Evolutionary conservation across 2,113 vertebrate species (phyloP).

Genomic region (Polyodon spathula): DNA sequence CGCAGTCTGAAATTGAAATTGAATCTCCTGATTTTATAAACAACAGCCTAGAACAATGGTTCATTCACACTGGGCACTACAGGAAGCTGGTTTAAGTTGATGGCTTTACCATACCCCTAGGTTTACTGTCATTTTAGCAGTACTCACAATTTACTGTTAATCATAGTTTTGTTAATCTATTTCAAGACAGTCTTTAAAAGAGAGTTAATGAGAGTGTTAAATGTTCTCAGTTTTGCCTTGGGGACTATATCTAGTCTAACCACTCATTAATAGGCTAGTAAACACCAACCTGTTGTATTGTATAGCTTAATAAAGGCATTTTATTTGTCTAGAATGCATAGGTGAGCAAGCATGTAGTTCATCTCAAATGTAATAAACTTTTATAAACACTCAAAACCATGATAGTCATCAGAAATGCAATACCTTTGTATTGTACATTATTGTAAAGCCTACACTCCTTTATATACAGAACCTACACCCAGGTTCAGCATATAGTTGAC

Average conservation of each 20-base stretch:
- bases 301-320: not conserved
- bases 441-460: too few relatives aligned
- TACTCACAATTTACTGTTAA: not conserved
- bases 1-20: too few relatives aligned
- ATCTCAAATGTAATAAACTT: not conserved
- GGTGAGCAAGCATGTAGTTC: not conserved
- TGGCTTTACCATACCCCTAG: too few relatives aligned
- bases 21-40: too few relatives aligned
- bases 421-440: too few relatives aligned
- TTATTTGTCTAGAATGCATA: not conserved
- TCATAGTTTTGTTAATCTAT: not conserved
- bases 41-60: too few relatives aligned
- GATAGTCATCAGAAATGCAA: too few relatives aligned
- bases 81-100: too few relatives aligned
- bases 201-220: not conserved
- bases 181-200: not conserved
- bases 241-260: not conserved
- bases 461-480: too few relatives aligned
- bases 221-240: not conserved
- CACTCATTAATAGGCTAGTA: not conserved
- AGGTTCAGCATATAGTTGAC: too few relatives aligned
- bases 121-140: not conserved
- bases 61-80: too few relatives aligned
- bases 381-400: too few relatives aligned
- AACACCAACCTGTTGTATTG: not conserved